Evolutionary conservation across 53 echinoderm and acorn worm genomes (phyloP).

Genomic region (Holothuria leucospilota): DNA sequence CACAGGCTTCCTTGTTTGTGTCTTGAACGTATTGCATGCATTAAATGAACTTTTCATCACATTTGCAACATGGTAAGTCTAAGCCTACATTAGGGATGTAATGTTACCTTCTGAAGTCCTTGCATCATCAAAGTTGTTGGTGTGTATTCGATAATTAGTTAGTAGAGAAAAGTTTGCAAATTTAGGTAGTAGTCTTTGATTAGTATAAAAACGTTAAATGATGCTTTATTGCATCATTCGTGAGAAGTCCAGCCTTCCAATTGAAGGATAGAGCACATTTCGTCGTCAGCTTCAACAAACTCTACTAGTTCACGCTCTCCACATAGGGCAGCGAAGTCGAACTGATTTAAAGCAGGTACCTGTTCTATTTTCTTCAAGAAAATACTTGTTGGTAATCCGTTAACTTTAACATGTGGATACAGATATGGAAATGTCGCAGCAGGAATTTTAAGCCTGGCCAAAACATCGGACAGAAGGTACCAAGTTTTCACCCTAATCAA

Average conservation of each 20-base stretch:
- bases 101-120: too few relatives aligned
- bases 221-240: too few relatives aligned
- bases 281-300: conserved; percentile 37
- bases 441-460: conserved; percentile 21
- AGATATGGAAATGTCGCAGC: conserved; percentile 34
- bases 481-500: conserved; percentile 15
- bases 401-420: conserved; percentile 33
- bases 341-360: neutral
- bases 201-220: too few relatives aligned
- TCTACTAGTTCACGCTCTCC: neutral
- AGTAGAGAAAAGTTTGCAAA: too few relatives aligned
- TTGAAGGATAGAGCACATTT: conserved; percentile 14
- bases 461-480: conserved; percentile 21
- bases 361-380: conserved; percentile 21
- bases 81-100: too few relatives aligned
- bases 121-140: too few relatives aligned
- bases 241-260: neutral
- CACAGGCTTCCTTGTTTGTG: too few relatives aligned
- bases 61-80: too few relatives aligned
- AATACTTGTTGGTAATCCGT: conserved; percentile 20
- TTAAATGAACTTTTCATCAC: too few relatives aligned
- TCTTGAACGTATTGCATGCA: too few relatives aligned
- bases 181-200: too few relatives aligned
- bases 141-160: too few relatives aligned
- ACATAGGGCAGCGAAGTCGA: neutral